A percentile compares a stretch with the other conserved stretches of the same genome.
These are phyloP conservation scores for Nesospiza acunhae DNA, from an alignment of 2,113 vertebrate species.

Conservation along the genomic window DNA sequence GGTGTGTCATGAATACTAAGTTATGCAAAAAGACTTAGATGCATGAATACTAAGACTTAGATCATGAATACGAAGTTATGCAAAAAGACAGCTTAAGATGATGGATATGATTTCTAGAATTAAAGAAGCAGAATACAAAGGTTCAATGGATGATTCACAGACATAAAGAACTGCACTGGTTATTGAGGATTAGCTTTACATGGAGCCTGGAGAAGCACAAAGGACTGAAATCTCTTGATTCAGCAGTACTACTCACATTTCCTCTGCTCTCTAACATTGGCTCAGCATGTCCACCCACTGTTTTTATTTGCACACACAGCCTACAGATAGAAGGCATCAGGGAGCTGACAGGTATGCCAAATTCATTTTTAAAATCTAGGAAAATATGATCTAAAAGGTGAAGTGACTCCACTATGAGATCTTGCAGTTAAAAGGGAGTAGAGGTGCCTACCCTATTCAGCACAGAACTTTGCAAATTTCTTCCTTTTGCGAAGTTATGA, in stretches of 20 bases:
- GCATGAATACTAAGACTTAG: no score
- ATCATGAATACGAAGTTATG: background rate
- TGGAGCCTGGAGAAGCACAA: background rate
- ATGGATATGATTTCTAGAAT: background rate
- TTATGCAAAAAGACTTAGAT: background rate
- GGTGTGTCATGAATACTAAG: background rate
- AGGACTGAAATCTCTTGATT: background rate
- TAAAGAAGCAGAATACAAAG: background rate
- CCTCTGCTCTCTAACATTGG: background rate
- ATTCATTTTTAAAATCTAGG: background rate
- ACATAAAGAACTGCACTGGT: background rate
- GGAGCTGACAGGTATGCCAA: background rate
- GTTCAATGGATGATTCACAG: background rate
- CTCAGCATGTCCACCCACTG: background rate
- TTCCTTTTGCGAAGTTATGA: background rate
- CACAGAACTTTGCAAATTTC: background rate
- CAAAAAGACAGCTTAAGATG: background rate
- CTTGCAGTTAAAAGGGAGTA: background rate
- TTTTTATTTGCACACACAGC: background rate
- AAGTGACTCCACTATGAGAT: background rate
- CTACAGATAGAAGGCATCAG: background rate
- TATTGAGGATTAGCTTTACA: background rate
- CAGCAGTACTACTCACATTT: background rate
- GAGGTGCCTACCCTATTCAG: background rate
- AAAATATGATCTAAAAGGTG: background rate